phyloP scores from a whole-genome alignment of 2,888 invertebrate species.

The Notocelia uddmanniana region DNA sequence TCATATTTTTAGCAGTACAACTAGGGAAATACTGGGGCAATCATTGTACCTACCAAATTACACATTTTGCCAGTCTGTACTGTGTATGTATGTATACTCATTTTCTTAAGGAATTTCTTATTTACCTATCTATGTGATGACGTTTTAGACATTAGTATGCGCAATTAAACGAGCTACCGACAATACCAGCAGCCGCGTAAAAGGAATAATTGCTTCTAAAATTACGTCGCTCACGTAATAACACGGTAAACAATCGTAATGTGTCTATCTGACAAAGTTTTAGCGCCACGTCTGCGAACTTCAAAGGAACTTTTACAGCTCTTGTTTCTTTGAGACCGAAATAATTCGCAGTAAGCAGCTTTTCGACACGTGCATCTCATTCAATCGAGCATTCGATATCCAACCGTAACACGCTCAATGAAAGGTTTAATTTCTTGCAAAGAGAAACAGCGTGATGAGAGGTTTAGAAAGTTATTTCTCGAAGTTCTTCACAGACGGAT shows the following conservation, averaged over 20 bases:
- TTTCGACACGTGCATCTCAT: background rate
- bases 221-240: constrained; percentile 2
- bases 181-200: background rate
- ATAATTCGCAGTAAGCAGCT: constrained; percentile 9
- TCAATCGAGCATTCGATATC: background rate
- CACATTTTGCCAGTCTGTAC: too few species aligned
- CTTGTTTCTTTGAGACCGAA: constrained; percentile 27
- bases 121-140: background rate
- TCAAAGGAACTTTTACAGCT: constrained; percentile 39
- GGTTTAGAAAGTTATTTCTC: background rate
- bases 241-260: constrained; percentile 18
- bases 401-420: background rate
- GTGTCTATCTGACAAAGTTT: constrained; percentile 24
- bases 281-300: constrained; percentile 29
- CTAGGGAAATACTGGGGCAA: too few species aligned
- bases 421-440: background rate
- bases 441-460: background rate
- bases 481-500: background rate
- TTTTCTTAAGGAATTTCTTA: background rate
- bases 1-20: too few species aligned
- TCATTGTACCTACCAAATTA: too few species aligned
- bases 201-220: constrained; percentile 4
- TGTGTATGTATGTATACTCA: too few species aligned
- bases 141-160: background rate
- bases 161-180: background rate